Conservation (phyloP, 2,113 vertebrate species). For the Mastomys natalensis region DNA sequence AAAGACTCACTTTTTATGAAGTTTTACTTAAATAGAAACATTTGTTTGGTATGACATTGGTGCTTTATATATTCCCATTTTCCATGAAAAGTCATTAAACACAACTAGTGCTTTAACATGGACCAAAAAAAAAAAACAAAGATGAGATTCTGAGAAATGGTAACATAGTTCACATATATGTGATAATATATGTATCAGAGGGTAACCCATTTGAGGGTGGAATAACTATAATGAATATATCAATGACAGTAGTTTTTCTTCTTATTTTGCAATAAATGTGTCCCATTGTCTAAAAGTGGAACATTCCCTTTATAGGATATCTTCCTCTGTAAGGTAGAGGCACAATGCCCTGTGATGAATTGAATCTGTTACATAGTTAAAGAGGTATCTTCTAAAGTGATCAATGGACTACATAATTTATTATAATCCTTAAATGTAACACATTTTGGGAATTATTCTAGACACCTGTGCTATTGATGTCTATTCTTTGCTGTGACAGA, state of each 20-base stretch:
- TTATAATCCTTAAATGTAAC: neutral
- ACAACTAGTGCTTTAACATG: neutral
- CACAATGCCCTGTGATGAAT: neutral
- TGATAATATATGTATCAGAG: neutral
- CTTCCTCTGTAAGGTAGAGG: neutral
- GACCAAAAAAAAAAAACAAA: neutral
- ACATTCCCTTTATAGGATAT: neutral
- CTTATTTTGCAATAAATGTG: neutral
- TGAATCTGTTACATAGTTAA: neutral
- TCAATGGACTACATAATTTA: neutral
- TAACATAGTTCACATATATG: neutral
- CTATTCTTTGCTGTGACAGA: neutral
- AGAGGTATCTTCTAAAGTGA: neutral
- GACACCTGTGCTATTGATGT: neutral
- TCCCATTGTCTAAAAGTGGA: neutral
- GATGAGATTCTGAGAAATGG: neutral
- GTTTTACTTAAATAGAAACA: neutral
- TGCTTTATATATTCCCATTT: neutral
- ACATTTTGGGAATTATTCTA: neutral
- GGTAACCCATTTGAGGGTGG: neutral
- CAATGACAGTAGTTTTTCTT: neutral
- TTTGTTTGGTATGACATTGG: neutral
- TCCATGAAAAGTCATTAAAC: neutral
- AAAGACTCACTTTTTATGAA: neutral
- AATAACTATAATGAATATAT: neutral